phyloP scores from a whole-genome alignment of 2,797 vertebrate genomes.

The Rhadinocentrus ornatus region DNA sequence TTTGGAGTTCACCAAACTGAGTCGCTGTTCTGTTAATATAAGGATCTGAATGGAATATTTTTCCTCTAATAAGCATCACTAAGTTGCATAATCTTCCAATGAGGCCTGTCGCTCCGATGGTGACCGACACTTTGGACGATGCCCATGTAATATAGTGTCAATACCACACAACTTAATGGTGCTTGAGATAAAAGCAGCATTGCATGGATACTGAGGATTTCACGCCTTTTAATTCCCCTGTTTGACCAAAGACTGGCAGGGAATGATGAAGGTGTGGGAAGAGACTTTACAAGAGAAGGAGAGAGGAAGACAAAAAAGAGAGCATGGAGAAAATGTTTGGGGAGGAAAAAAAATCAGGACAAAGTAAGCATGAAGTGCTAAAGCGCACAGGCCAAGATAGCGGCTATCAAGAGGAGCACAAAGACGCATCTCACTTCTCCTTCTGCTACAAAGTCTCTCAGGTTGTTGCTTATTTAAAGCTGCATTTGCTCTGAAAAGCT shows the following conservation, averaged over 20 bases:
- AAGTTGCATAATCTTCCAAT: constrained; percentile 39
- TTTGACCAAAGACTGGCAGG: constrained; percentile 48
- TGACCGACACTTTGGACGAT: constrained; percentile 47
- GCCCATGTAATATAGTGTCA: constrained; percentile 39
- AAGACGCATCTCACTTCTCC: constrained; percentile 51
- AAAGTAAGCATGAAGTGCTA: constrained; percentile 40
- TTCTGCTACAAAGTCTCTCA: constrained; percentile 55
- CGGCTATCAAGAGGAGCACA: constrained; percentile 56
- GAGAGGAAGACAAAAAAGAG: constrained; percentile 22
- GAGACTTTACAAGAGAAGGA: constrained; percentile 58
- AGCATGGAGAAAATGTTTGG: constrained; percentile 1
- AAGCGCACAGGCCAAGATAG: constrained; percentile 49
- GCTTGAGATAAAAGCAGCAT: constrained; percentile 74
- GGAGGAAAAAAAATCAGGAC: neutral
- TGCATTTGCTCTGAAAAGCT: constrained; percentile 39
- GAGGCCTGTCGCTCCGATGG: constrained; percentile 25
- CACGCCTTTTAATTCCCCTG: constrained; percentile 45
- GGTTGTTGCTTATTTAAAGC: constrained; percentile 43
- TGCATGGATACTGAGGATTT: constrained; percentile 70
- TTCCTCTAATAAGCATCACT: constrained; percentile 38
- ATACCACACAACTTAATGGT: constrained; percentile 46
- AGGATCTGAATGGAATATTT: constrained; percentile 52
- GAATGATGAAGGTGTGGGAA: constrained; percentile 59
- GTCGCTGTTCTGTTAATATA: constrained; percentile 63
- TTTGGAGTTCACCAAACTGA: constrained; percentile 66